A percentile compares a stretch with the other conserved stretches of the same genome.
These are phyloP conservation scores for Trichechus manatus DNA, from an alignment of 2,113 vertebrate genomes.

Conservation along the genomic window DNA sequence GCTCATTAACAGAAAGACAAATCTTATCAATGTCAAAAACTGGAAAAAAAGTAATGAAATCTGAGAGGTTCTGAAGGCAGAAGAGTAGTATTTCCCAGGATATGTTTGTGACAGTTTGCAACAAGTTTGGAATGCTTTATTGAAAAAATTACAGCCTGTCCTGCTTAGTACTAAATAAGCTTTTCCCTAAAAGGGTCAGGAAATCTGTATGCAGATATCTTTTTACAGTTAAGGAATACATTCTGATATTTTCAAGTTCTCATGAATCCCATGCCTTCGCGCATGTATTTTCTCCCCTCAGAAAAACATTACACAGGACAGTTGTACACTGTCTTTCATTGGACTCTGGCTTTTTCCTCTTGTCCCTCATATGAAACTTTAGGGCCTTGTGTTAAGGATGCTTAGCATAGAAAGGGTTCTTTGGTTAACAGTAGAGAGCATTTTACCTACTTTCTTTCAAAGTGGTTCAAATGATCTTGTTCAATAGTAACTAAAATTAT, in stretches of 20 bases:
- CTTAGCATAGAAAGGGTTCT: neutral
- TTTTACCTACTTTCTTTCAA: too few relatives aligned
- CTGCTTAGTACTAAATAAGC: neutral
- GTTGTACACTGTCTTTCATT: neutral
- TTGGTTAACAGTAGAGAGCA: neutral
- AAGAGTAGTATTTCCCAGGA: neutral
- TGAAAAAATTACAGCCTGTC: neutral
- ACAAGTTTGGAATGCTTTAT: neutral
- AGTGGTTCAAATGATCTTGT: neutral
- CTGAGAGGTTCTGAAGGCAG: neutral
- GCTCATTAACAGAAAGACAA: neutral
- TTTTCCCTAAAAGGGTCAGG: neutral
- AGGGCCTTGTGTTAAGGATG: neutral
- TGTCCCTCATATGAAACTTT: neutral
- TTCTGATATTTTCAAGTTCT: neutral
- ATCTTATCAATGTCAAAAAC: neutral
- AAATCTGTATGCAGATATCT: neutral
- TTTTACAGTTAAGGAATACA: neutral
- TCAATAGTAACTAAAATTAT: neutral
- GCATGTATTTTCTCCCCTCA: neutral
- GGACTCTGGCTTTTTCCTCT: neutral
- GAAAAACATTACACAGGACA: neutral
- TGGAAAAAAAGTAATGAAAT: neutral
- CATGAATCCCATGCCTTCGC: neutral
- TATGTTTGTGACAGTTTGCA: constrained; percentile 33